Evolutionary conservation across 2,797 vertebrate genomes (phyloP).

Genomic region (Hoplostethus mediterraneus): DNA sequence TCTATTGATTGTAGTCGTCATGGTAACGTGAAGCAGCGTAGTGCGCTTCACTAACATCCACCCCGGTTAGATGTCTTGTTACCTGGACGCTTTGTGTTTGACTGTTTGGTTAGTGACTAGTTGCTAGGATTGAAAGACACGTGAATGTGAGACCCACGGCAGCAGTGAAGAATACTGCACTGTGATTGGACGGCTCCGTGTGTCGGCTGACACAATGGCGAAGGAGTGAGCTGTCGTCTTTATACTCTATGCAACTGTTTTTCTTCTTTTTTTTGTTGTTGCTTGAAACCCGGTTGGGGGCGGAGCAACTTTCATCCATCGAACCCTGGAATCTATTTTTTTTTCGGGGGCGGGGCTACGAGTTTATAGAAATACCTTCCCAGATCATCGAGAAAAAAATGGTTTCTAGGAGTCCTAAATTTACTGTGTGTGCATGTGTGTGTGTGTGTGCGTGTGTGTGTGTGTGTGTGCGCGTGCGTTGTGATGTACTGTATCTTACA

Average conservation of each 20-base stretch:
- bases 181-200: conserved; percentile 86
- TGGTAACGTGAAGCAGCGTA: conserved; percentile 3
- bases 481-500: conserved; percentile 34
- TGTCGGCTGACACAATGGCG: conserved; percentile 80
- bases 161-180: conserved; percentile 87
- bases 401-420: conserved; percentile 31
- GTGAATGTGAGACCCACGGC: conserved; percentile 86
- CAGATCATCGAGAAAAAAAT: conserved; percentile 25
- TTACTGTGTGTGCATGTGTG: conserved; percentile 11
- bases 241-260: conserved; percentile 87
- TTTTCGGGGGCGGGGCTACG: conserved; percentile 37
- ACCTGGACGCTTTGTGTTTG: conserved; percentile 43
- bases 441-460: conserved; percentile 35
- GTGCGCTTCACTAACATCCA: conserved; percentile 22
- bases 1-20: too few species aligned
- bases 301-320: not conserved
- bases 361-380: conserved; percentile 38
- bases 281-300: not conserved
- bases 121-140: conserved; percentile 73
- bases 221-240: conserved; percentile 87
- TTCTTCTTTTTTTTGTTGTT: conserved; percentile 12
- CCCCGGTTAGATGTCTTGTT: conserved; percentile 20
- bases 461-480: conserved; percentile 11
- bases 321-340: conserved; percentile 16
- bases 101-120: conserved; percentile 50